Conservation (phyloP, 1,140 invertebrate species). For the Brachionus asplanchnoidis region DNA sequence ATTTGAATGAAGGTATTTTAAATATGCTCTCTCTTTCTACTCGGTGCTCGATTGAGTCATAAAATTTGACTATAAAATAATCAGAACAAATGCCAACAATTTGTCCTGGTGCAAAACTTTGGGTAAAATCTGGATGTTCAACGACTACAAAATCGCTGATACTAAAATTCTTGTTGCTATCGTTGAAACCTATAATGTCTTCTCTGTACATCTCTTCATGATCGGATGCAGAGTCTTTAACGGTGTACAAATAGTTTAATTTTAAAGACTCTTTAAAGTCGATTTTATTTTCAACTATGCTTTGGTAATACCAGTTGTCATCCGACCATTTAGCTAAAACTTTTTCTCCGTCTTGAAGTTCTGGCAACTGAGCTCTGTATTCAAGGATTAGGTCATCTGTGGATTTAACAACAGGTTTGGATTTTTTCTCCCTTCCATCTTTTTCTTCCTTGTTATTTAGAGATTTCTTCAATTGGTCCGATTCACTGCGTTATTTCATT, state of each 20-base stretch:
- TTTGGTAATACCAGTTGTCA: constrained; percentile 52
- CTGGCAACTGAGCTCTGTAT: neutral
- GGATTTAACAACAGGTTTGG: neutral
- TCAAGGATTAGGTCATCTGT: neutral
- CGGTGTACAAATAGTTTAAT: neutral
- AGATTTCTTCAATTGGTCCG: neutral
- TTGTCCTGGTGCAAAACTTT: neutral
- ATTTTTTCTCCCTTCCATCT: too few relatives aligned
- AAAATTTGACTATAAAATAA: neutral
- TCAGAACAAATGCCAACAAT: neutral
- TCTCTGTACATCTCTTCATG: neutral
- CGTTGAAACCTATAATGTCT: neutral
- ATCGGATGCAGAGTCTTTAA: neutral
- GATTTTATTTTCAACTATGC: constrained; percentile 10
- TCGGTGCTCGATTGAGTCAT: neutral
- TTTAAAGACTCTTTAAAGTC: neutral
- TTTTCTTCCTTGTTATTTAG: neutral
- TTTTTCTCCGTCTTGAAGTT: constrained; percentile 44
- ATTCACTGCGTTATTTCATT: neutral
- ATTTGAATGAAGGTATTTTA: neutral
- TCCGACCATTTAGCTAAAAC: constrained; percentile 50
- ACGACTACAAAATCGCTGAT: neutral
- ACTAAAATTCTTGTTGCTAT: neutral
- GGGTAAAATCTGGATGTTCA: neutral
- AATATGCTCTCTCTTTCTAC: neutral